Base-by-base conservation (phyloP, 2,113 vertebrate genomes). In the Tupaia tana region DNA sequence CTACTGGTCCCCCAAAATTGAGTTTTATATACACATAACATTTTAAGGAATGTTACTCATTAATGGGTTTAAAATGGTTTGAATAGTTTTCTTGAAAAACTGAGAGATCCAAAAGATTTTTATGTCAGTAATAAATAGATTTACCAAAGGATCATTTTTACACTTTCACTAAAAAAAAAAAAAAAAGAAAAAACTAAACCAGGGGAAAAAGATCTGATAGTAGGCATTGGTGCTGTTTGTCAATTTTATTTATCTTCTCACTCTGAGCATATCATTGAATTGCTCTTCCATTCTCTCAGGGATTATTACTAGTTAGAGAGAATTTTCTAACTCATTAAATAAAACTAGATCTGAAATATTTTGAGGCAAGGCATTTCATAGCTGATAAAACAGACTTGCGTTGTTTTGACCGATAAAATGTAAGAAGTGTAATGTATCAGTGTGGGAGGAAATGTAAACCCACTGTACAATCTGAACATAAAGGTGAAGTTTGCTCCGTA, bases 71-170 rank as follows among this genome's bases (percentile, higher is more conserved):
- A 18, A 63, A 82, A 52, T 11, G 31, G 15, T 56, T 3, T 14
- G 19, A 74, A 43, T 69, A 66, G 0, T 63, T 86, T 73, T 75
- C 64, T 19, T 61, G 31, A 61, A 81, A 73, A 93, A 63, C 4
- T 81, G 14, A 56, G 58, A 63, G n/a, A 86, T 86, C 86, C 25
- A 71, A 93, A 79, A 16, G 3, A 69, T 56, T 86, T 93, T 90
- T 22, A 59, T 82, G 58, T 73, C 11, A 18, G 16, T 59, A 59
- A 82, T 66, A 1, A 82, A 34, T 2, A 34, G 11, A 67, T n/a
- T 11, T 86, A 63, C 3, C 29, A 92, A 92, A 34, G 78, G 31
- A 67, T 11, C 52, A 71, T 24, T 83, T 70, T 79, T 19, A 31
- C 9, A 79, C 31, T 86, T 71, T 86, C 81, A 56, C 79, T 86